Evolutionary conservation across 2,888 invertebrate genomes (phyloP).

Genomic region (Drosophila setosimentum): DNA sequence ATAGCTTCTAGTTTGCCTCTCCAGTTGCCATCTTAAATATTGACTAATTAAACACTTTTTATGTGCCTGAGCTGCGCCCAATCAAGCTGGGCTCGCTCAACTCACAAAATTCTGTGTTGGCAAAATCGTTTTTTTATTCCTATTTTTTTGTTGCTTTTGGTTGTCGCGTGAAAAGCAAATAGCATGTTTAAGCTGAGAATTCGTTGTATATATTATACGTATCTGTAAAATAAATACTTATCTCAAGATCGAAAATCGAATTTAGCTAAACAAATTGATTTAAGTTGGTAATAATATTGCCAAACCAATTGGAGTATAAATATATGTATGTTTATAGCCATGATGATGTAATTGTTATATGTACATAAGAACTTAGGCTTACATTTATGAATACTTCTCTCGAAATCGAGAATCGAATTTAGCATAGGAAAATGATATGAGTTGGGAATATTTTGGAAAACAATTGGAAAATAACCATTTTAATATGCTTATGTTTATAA

Average conservation of each 20-base stretch:
- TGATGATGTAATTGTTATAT: background rate
- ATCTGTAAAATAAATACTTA: background rate
- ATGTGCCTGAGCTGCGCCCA: slow-evolving; percentile 48
- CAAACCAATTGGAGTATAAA: background rate
- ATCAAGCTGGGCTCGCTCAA: slow-evolving; percentile 51
- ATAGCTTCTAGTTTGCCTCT: slow-evolving; percentile 8
- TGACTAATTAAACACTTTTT: slow-evolving; percentile 62
- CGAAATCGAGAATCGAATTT: background rate
- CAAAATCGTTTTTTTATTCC: background rate
- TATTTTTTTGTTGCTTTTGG: background rate
- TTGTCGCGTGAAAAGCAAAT: no score
- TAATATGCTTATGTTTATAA: background rate
- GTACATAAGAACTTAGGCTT: no score
- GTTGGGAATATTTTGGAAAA: background rate
- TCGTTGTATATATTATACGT: background rate
- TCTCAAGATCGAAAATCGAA: background rate
- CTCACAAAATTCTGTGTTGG: slow-evolving; percentile 22
- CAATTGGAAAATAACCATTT: background rate
- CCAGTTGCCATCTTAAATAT: slow-evolving; percentile 31
- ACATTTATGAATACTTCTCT: background rate
- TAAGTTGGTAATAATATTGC: background rate
- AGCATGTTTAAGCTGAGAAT: background rate
- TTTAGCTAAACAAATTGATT: background rate
- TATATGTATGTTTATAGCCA: background rate
- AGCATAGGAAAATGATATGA: background rate